Evolutionary conservation across 2,797 vertebrate species (phyloP), one percentile per base, ranked within the genome.

Genomic region (Craterocephalus amniculus): DNA sequence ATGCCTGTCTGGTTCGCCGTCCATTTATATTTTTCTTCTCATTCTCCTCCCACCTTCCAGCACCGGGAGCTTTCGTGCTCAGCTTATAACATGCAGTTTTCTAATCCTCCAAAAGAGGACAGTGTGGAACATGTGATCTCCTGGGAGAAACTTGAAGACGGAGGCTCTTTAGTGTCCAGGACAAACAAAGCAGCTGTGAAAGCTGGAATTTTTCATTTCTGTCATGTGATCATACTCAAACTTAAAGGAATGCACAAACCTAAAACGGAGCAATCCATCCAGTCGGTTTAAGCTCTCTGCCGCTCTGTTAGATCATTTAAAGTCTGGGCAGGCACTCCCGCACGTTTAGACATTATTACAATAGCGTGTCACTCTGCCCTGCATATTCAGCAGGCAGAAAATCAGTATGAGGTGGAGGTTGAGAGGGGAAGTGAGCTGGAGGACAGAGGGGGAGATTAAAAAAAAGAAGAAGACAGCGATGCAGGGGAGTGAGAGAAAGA

Each of bases 71-170:
- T 72, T 56, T 49, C 12, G 6, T 27, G 18, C 67, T 64, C 63
- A 14, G 58, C 70, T 75, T 58, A 32, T 29, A 57, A 40, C 63
- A 2, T 87, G 90, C 83, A 90, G 84, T 92, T 88, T 80, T 38
- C 72, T 24, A 38, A 67, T 69, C 77, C 13, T 79, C 93, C 94
- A 93, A 94, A 87, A 94, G 94, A 94, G 93, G 93, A 87, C 94
- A 93, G 86, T 94, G 92, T 94, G 91, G 90, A 92, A 88, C 90
- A 88, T 54, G 71, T 85, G 87, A 83, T 92, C 89, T 93, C 90
- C 79, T 13, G 90, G 83, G 92, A 91, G 83, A 74, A 74, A 62
- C 52, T 79, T 59, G 40, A 35, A 49, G 49, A 35, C 35, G 66
- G 74, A 26, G 58, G 63, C 66, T 49, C 14, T 61, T 56, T 60